Conservation (phyloP, 2,888 invertebrate genomes). For the Nomada flava region DNA sequence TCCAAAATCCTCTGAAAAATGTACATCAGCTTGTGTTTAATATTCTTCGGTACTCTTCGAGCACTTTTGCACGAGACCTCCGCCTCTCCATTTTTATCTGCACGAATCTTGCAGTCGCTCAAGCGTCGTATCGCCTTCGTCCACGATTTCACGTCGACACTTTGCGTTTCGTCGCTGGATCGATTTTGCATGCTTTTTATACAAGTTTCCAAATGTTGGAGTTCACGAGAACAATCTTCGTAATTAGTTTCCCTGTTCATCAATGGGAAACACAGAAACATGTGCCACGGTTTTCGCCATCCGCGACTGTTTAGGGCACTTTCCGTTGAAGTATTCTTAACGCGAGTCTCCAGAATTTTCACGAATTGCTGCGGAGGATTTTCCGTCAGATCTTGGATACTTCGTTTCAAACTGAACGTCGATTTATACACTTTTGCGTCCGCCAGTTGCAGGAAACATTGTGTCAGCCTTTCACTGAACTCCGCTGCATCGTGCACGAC, state of each 20-base stretch:
- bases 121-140: slow-evolving; percentile 52
- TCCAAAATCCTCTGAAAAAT: slow-evolving; percentile 56
- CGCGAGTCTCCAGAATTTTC: slow-evolving; percentile 27
- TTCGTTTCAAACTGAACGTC: slow-evolving; percentile 41
- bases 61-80: slow-evolving; percentile 44
- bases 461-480: slow-evolving; percentile 41
- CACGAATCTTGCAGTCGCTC: slow-evolving; percentile 47
- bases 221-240: slow-evolving; percentile 60
- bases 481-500: slow-evolving; percentile 38
- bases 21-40: slow-evolving; percentile 46
- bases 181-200: background rate
- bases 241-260: slow-evolving; percentile 19
- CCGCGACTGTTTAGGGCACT: background rate
- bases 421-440: background rate
- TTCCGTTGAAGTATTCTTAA: slow-evolving; percentile 38
- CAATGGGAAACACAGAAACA: slow-evolving; percentile 60
- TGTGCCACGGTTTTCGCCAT: slow-evolving; percentile 43
- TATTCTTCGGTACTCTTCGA: slow-evolving; percentile 25
- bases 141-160: slow-evolving; percentile 40
- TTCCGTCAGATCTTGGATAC: slow-evolving; percentile 51
- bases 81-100: slow-evolving; percentile 9
- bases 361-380: slow-evolving; percentile 36
- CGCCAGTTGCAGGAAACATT: slow-evolving; percentile 36
- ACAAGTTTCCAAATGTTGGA: slow-evolving; percentile 59
- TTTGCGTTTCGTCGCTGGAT: background rate